Percentiles rank a stretch among this genome's conserved stretches.
Evolutionary conservation across 2,888 invertebrate genomes (phyloP).

Genomic region (Ceriagrion tenellum): DNA sequence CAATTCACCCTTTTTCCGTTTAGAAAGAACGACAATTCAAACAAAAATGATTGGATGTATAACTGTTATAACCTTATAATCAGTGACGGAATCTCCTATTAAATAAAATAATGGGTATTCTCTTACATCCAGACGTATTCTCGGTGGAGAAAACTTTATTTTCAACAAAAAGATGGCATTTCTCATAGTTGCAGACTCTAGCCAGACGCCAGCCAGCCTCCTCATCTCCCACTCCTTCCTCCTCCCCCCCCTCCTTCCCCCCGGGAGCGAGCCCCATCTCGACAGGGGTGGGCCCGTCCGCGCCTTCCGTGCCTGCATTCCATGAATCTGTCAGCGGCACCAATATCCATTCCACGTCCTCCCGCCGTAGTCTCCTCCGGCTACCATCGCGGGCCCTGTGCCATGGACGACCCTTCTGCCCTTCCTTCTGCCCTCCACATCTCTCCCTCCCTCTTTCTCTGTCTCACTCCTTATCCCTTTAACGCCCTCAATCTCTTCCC

Average conservation of each 20-base stretch:
- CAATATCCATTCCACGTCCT: constrained; percentile 55
- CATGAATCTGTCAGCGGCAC: constrained; percentile 64
- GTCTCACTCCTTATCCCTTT: not conserved
- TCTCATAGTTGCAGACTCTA: too few species aligned
- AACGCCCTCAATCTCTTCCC: not conserved
- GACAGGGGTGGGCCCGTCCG: not conserved
- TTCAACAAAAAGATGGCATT: too few species aligned
- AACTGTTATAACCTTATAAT: too few species aligned
- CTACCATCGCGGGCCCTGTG: not conserved
- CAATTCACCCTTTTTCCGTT: too few species aligned
- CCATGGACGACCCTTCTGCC: not conserved
- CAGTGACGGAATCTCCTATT: too few species aligned
- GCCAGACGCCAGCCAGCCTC: too few species aligned
- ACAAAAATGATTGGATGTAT: too few species aligned
- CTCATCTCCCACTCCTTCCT: not conserved
- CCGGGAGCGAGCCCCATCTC: not conserved
- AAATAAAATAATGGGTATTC: too few species aligned
- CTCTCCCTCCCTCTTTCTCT: not conserved
- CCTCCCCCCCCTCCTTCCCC: not conserved
- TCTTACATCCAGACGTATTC: too few species aligned
- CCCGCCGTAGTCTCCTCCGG: not conserved
- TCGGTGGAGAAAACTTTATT: too few species aligned
- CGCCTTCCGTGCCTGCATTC: constrained; percentile 39
- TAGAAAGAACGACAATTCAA: too few species aligned
- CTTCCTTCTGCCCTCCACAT: not conserved